These are phyloP conservation scores for Strigops habroptila DNA, from an alignment of 2,113 vertebrate genomes.

Conservation along the genomic window DNA sequence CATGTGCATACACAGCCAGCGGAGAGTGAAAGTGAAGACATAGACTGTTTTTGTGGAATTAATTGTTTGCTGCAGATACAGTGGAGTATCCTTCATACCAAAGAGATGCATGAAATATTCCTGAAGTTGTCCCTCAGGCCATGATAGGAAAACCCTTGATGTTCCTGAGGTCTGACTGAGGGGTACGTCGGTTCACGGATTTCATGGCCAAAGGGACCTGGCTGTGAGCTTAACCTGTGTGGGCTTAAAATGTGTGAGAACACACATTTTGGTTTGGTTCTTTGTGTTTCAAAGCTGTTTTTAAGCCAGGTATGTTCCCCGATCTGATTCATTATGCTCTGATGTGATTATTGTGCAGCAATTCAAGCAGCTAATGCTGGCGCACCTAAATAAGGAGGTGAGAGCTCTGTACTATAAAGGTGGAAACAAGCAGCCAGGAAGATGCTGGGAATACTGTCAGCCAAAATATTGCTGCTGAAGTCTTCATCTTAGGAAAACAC, in stretches of 20 bases:
- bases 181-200: not conserved
- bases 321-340: not conserved
- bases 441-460: not conserved
- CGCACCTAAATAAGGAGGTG: fast-evolving
- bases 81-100: not conserved
- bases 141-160: not conserved
- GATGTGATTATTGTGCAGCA: not conserved
- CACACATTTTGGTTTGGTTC: fast-evolving
- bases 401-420: not conserved
- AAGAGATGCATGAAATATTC: not conserved
- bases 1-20: not conserved
- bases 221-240: not conserved
- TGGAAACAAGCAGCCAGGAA: not conserved
- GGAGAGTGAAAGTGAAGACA: not conserved
- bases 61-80: not conserved
- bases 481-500: not conserved
- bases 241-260: not conserved
- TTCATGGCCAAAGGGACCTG: not conserved
- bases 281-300: not conserved
- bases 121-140: not conserved
- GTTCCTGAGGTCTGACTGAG: not conserved
- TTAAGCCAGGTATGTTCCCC: not conserved
- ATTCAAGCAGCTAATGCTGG: not conserved
- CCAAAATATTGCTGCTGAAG: not conserved
- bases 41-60: not conserved